Base-by-base conservation (phyloP, 2,797 vertebrate genomes). In the Squalus acanthias region DNA sequence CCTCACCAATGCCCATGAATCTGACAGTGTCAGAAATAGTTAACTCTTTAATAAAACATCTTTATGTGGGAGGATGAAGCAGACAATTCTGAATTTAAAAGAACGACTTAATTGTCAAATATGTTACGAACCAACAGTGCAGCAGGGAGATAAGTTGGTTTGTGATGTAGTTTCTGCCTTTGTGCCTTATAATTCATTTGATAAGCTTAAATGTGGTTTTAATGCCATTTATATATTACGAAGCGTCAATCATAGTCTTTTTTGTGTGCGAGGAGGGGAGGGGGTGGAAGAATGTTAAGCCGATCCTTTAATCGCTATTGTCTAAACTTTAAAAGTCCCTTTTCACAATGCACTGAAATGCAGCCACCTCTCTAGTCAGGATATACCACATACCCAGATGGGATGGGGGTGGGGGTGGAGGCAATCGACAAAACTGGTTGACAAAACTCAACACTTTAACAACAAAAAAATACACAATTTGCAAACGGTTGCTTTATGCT, bases 241-340 rank as follows among this genome's bases (percentile, higher is more conserved):
- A 53, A 57, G 26, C 33, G 0, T 95, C 69, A 72, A 8, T 70
- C 67, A 53, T 6, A 70, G n/a, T 4, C 39, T 67, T 46, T 50
- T 67, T 46, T 50, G 72, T 33, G 12, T 6, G 50, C 7, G 94
- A n/a, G 10, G 15, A 60, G 67, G 46, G 92, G 67, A 13, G 20
- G 65, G 63, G n/a, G 65, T 65, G 13, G 39, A 74, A 2, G 69
- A 57, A 57, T 70, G 94, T 46, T 57, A 57, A 95, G 24, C 70
- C 70, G 9, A 95, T 24, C 26, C 29, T 57, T n/a, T 65, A 65
- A 60, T 60, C 57, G 24, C 46, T 74, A 72, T 74, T 95, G 94
- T 95, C 46, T 72, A 8, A 74, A 57, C 69, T 95, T 95, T 74
- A 70, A 95, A 95, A 95, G 70, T 46, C 94, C 26, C 50, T 33